Evolutionary conservation across 2,888 invertebrate genomes (phyloP).

Genomic region (Meghimatium bilineatum): DNA sequence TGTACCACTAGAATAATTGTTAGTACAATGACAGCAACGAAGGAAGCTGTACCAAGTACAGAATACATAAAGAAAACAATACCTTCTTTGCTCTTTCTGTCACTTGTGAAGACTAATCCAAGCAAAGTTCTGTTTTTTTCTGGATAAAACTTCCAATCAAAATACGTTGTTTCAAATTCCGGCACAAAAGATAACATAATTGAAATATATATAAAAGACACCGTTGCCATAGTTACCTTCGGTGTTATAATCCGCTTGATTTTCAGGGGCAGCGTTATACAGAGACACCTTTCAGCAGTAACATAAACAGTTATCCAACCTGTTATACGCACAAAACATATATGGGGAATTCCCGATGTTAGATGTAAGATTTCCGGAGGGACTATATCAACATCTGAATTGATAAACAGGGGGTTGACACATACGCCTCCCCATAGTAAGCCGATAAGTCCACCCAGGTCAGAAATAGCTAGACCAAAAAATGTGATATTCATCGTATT

Average conservation of each 20-base stretch:
- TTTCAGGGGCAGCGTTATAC: not conserved
- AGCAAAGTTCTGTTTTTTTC: slow-evolving; percentile 6
- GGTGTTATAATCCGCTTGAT: slow-evolving; percentile 9
- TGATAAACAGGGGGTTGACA: slow-evolving; percentile 12
- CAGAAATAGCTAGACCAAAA: slow-evolving; percentile 7
- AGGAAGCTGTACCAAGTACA: not conserved
- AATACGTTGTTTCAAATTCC: slow-evolving; percentile 1
- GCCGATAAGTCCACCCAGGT: not conserved
- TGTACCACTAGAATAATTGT: slow-evolving; percentile 6
- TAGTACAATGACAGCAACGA: slow-evolving; percentile 7
- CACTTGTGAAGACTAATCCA: not conserved
- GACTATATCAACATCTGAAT: not conserved
- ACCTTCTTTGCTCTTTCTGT: slow-evolving; percentile 22
- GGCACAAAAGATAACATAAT: not conserved
- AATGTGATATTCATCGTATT: slow-evolving; percentile 12
- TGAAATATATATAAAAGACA: not conserved
- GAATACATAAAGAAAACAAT: slow-evolving; percentile 14
- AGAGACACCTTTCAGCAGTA: slow-evolving; percentile 31
- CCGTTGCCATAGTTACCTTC: not conserved
- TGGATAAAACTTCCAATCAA: slow-evolving; percentile 25
- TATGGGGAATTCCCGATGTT: slow-evolving; percentile 11
- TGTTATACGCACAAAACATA: slow-evolving; percentile 5
- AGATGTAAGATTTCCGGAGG: slow-evolving; percentile 8
- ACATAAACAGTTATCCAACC: slow-evolving; percentile 23
- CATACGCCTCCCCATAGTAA: slow-evolving; percentile 7